Evolutionary conservation across 2,888 invertebrate species (phyloP).

Genomic region (Scaptomyza caliginosa): DNA sequence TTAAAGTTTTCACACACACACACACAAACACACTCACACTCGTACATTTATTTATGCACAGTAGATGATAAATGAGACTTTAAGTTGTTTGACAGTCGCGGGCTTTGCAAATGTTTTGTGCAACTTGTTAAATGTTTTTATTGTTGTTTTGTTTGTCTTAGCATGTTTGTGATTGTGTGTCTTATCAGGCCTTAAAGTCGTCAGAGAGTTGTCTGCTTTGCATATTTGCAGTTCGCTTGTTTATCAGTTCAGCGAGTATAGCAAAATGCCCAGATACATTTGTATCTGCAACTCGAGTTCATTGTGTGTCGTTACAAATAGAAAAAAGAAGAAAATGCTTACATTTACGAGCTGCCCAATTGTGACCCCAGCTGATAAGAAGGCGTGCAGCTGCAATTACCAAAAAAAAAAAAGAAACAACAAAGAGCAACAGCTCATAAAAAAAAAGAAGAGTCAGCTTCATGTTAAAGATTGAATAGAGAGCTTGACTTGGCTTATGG

Average conservation of each 20-base stretch:
- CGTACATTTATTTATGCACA: slow-evolving; percentile 1
- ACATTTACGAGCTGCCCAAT: slow-evolving; percentile 54
- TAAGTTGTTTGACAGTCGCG: slow-evolving; percentile 79
- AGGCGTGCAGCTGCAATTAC: slow-evolving; percentile 65
- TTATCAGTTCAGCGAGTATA: slow-evolving; percentile 39
- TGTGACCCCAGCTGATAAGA: slow-evolving; percentile 45
- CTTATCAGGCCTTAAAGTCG: slow-evolving; percentile 66
- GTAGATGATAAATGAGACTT: slow-evolving; percentile 81
- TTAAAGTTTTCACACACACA: slow-evolving; percentile 58
- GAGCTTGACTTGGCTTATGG: background rate
- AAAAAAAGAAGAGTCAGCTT: slow-evolving; percentile 41
- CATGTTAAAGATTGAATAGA: slow-evolving; percentile 12
- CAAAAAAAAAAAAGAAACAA: background rate
- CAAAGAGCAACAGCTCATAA: slow-evolving; percentile 58
- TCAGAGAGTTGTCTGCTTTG: slow-evolving; percentile 68
- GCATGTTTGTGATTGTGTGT: slow-evolving; percentile 52
- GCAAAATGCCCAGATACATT: slow-evolving; percentile 43
- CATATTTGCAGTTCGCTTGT: slow-evolving; percentile 41
- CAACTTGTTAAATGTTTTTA: slow-evolving; percentile 54
- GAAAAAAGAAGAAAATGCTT: background rate
- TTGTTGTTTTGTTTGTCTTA: slow-evolving; percentile 31
- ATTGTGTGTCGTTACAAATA: slow-evolving; percentile 31
- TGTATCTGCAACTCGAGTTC: slow-evolving; percentile 54
- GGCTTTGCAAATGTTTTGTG: slow-evolving; percentile 45
- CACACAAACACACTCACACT: slow-evolving; percentile 11